A percentile compares a stretch with the other conserved stretches of the same genome.
phyloP scores from a whole-genome alignment of 2,888 invertebrate species.

The Argyresthia goedartella region DNA sequence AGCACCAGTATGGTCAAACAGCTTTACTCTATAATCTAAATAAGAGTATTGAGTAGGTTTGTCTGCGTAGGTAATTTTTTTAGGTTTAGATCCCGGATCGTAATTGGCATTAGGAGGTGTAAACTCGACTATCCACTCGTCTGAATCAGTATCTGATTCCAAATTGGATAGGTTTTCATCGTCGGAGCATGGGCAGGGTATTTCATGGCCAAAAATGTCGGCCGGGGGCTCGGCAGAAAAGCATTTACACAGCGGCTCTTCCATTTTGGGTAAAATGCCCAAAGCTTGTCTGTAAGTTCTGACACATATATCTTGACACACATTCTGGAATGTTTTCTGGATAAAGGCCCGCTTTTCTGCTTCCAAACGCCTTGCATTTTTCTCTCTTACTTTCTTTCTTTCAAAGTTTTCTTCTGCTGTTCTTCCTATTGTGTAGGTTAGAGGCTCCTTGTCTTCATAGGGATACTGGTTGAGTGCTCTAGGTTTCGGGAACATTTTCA shows the following conservation, averaged over 20 bases:
- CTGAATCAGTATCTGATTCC: conserved; percentile 49
- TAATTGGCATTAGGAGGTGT: conserved; percentile 54
- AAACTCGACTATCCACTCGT: conserved; percentile 61
- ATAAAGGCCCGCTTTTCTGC: conserved; percentile 50
- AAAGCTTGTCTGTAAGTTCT: conserved; percentile 60
- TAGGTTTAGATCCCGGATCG: conserved; percentile 36
- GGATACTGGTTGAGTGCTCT: conserved; percentile 49
- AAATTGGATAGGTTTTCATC: conserved; percentile 22
- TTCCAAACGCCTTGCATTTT: conserved; percentile 43
- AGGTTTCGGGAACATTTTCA: conserved; percentile 41
- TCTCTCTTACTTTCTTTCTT: conserved; percentile 42
- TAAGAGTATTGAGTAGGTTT: conserved; percentile 43
- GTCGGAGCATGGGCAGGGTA: conserved; percentile 49
- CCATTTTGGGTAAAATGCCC: conserved; percentile 42
- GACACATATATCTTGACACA: conserved; percentile 55
- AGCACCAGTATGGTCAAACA: conserved; percentile 45
- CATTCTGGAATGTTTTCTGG: conserved; percentile 49
- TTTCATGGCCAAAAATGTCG: conserved; percentile 29
- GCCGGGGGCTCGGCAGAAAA: conserved; percentile 36
- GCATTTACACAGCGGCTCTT: conserved; percentile 45
- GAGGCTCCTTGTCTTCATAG: conserved; percentile 50
- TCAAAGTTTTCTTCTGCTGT: conserved; percentile 53
- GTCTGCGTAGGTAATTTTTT: conserved; percentile 33
- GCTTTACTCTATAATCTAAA: conserved; percentile 50
- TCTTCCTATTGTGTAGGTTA: conserved; percentile 52